A percentile compares a stretch with the other conserved stretches of the same genome.
Evolutionary conservation across 2,797 vertebrate species (phyloP).

Genomic region (Neopelma chrysocephalum): DNA sequence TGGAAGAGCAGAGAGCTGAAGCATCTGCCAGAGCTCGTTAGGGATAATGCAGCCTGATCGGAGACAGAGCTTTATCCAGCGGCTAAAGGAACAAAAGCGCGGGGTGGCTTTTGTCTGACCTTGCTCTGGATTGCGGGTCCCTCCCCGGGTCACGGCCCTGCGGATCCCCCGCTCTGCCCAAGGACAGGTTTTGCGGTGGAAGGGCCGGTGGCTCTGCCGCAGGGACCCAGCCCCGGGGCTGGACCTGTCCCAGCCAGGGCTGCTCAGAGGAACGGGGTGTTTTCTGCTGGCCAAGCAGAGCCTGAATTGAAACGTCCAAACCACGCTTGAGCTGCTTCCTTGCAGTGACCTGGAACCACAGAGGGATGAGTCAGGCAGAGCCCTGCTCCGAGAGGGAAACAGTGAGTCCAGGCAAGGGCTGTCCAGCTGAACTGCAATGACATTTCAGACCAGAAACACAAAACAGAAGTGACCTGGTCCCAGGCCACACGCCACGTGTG

Average conservation of each 20-base stretch:
- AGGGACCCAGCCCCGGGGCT: accelerated
- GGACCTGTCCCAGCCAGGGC: accelerated
- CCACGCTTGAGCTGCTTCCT: background rate
- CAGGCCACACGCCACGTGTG: accelerated
- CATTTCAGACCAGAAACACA: background rate
- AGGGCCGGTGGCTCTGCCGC: background rate
- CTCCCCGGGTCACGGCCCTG: background rate
- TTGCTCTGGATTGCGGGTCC: background rate
- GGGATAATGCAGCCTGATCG: constrained; percentile 37
- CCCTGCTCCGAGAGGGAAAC: background rate
- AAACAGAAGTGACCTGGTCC: background rate
- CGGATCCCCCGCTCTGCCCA: background rate
- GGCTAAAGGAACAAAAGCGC: background rate
- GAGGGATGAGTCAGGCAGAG: background rate
- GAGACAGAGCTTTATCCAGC: constrained; percentile 37
- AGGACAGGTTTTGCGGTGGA: background rate
- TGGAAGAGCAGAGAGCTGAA: constrained; percentile 19
- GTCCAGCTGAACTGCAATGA: background rate
- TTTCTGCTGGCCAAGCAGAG: background rate
- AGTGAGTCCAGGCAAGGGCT: background rate
- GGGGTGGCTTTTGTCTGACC: constrained; percentile 27
- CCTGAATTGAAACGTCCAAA: background rate
- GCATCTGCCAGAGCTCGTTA: constrained; percentile 54
- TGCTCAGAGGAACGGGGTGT: background rate
- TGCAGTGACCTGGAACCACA: background rate